Evolutionary conservation across 2,888 invertebrate genomes (phyloP), one percentile per base, ranked within the genome.

Genomic region (Arrhopalites spinosus): DNA sequence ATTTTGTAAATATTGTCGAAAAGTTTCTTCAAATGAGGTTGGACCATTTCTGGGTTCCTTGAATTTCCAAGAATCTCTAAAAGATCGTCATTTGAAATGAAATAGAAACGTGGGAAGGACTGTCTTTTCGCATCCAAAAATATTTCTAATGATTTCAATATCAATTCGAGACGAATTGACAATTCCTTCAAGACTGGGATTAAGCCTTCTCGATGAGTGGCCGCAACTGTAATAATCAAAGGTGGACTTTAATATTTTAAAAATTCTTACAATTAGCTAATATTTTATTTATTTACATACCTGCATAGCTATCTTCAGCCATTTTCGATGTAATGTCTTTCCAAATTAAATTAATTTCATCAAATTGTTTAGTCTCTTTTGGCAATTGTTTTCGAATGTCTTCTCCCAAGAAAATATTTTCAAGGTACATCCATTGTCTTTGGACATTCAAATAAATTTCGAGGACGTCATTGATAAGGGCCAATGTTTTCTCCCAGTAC

Each of bases 121-220:
- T 93, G 91, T n/a, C 95, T 88, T 84, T 96, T 96, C 0, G 92
- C 91, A 87, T 96, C 95, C 78, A 96, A 87, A 85, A 95, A 96
- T 84, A 90, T 89, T 85, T 95, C 95, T 71, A 96, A 86, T 0
- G 93, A 92, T 84, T 93, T 89, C 84, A 95, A 91, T 81, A 95
- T 93, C 47, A 88, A 86, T 84, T 95, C 95, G 78, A 95, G 87
- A 81, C 91, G 90, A 73, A 90, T 89, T 81, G 91, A 91, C 90
- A 95, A 91, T 81, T 87, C 87, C 79, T 89, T 91, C 72, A 95
- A 87, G 82, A 89, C 74, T 53, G 70, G 72, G 74, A 74, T 59
- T 8, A 78, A 81, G 84, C 86, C 86, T 83, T 85, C 84, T 76
- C 85, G 83, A 75, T 86, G 86, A 15, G 86, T 86, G 36, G 86